Evolutionary conservation across 2,797 vertebrate species (phyloP).

Genomic region (Pseudochromis fuscus): DNA sequence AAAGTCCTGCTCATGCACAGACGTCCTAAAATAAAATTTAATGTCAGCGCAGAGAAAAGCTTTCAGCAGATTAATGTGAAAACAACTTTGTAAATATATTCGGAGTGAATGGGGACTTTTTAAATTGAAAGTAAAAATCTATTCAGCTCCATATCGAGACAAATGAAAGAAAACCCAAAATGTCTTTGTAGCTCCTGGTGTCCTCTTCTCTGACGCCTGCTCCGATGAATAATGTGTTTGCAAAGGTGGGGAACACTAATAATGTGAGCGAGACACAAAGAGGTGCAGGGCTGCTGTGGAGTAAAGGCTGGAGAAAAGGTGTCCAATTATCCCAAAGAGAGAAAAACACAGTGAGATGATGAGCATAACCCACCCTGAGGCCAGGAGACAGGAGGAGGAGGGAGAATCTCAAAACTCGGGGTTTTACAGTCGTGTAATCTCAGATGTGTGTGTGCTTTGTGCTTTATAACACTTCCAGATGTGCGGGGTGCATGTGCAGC

Average conservation of each 20-base stretch:
- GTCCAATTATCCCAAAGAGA: conserved; percentile 75
- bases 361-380: conserved; percentile 60
- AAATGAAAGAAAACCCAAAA: conserved; percentile 16
- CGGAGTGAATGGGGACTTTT: background rate
- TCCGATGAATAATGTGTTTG: conserved; percentile 32
- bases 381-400: background rate
- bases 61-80: background rate
- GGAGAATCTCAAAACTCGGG: conserved; percentile 33
- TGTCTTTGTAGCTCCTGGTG: conserved; percentile 6
- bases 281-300: conserved; percentile 18
- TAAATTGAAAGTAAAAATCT: background rate
- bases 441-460: background rate
- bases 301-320: conserved; percentile 55
- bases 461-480: too few species aligned
- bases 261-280: conserved; percentile 28
- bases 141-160: background rate
- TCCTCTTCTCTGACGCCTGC: conserved; percentile 17
- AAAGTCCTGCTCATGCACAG: background rate
- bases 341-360: conserved; percentile 57
- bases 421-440: conserved; percentile 32
- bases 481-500: background rate
- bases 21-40: background rate
- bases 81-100: background rate
- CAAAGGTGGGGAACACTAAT: conserved; percentile 20
- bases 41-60: too few species aligned